Conservation (phyloP, 2,113 vertebrate species). For the Eudorcas thomsonii region DNA sequence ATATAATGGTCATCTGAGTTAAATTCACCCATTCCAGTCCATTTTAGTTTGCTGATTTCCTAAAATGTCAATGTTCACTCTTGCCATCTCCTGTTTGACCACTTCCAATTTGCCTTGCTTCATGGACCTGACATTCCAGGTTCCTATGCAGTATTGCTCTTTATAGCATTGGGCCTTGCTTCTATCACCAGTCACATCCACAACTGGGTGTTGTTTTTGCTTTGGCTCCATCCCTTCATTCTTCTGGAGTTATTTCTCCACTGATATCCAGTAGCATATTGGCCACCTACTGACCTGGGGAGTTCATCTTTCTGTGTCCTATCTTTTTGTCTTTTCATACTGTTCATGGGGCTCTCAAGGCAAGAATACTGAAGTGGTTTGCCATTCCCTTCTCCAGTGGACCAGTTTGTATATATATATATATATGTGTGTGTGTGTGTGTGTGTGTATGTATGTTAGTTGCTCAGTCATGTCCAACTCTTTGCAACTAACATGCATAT, state of each 20-base stretch:
- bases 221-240: background rate
- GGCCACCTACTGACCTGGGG: background rate
- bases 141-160: background rate
- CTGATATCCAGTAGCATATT: background rate
- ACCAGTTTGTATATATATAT: too few species aligned
- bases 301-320: background rate
- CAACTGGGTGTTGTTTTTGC: background rate
- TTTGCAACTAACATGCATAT: background rate
- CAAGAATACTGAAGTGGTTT: background rate
- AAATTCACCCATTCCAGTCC: background rate
- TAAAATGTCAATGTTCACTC: accelerated
- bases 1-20: background rate
- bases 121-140: background rate
- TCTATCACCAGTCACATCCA: background rate
- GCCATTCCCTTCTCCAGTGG: background rate
- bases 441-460: background rate
- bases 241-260: background rate
- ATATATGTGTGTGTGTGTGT: background rate
- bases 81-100: background rate
- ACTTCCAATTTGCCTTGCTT: background rate
- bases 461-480: background rate
- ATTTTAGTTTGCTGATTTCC: background rate
- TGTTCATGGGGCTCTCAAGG: background rate
- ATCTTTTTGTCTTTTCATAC: background rate
- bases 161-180: background rate